Percentiles rank a stretch among this genome's conserved stretches.
phyloP scores from a whole-genome alignment of 2,888 invertebrate species.

The Callinectes sapidus region DNA sequence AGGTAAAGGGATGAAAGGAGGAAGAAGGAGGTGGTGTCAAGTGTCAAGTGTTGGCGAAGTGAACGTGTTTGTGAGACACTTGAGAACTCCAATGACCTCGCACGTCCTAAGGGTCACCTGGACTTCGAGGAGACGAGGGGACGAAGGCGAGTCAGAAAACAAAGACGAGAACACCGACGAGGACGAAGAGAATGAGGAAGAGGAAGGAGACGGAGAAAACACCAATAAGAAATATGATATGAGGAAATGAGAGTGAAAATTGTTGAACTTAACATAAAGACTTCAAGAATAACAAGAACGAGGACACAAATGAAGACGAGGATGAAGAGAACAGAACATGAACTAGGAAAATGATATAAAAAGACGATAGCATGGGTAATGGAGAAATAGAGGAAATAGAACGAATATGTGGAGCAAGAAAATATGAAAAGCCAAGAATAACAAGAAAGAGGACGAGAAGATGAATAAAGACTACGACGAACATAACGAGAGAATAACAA shows the following conservation, averaged over 20 bases:
- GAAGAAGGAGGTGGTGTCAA: background rate
- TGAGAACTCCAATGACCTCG: background rate
- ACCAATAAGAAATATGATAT: background rate
- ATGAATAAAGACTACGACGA: background rate
- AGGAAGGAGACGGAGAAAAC: background rate
- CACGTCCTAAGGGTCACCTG: background rate
- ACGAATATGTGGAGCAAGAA: no score
- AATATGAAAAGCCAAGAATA: no score
- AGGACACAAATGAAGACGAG: background rate
- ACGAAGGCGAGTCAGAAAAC: background rate
- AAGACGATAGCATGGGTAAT: no score
- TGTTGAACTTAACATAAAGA: no score
- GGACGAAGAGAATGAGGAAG: background rate
- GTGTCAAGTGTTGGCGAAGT: background rate
- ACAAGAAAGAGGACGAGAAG: background rate
- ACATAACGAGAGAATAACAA: background rate
- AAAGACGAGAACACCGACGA: background rate
- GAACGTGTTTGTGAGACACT: slow-evolving; percentile 17
- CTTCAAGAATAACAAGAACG: background rate
- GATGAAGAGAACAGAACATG: background rate
- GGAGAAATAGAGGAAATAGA: no score
- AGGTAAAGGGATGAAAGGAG: background rate
- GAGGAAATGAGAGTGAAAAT: background rate
- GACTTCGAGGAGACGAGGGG: background rate
- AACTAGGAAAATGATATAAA: no score